Base-by-base conservation (phyloP, 1,140 invertebrate genomes). In the Nephotettix cincticeps region DNA sequence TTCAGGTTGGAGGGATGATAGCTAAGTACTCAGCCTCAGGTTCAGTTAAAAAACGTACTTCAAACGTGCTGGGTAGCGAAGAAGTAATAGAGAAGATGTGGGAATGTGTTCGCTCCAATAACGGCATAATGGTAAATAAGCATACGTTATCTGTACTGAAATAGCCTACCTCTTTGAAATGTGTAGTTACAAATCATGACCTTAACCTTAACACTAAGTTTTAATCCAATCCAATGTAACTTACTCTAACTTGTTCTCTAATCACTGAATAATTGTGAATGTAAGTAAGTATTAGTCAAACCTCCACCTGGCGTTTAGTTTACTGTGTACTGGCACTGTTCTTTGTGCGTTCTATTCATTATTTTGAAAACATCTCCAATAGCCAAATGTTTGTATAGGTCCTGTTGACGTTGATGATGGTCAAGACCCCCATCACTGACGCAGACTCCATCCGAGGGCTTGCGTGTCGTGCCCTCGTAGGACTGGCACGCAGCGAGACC, bases 391-490 rank as follows among this genome's bases (percentile, higher is more conserved):
- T 65, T 54, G 43, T 65, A 9, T 72, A 88, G 87, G 86, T 91
- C 43, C 79, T 93, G 23, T 78, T 93, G 0, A 89, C 90, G 73
- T 83, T 98, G 40, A 91, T 99, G 87, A 90, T 92, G 80, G 89
- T 93, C 4, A 98, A 98, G 84, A 91, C 91, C 11, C 97, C 97
- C 0, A 94, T 99, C 25, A 98, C 95, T 0, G 97, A 99, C 85
- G 97, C 97, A 1, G 97, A 99, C 82, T 91, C 90, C 47, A 93
- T 99, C 74, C 84, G 97, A 40, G 93, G 93, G 1, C 83, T 99
- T 74, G 94, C 97, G 1, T 97, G 96, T 78, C 86, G 94, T 75
- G 95, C 96, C 1, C 84, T 99, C 19, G 92, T 93, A 67, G 98
- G 97, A 1, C 83, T 99, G 29, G 93, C 96, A 1, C 84, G 96